Base-by-base conservation (phyloP, 2,113 vertebrate species). In the Clarias macrocephalus region DNA sequence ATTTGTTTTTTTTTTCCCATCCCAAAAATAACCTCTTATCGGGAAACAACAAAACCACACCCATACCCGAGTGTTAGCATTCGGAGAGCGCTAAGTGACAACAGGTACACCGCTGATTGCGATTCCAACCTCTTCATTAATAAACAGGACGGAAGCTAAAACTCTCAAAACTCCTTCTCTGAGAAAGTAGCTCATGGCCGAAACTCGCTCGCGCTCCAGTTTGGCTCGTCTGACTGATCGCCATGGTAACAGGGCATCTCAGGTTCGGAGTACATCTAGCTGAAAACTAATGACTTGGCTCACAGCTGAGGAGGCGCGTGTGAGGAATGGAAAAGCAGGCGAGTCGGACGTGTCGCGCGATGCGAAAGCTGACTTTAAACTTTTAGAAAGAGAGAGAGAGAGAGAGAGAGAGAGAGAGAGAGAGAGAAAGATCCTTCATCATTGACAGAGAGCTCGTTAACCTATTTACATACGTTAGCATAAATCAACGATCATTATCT, bases 211-310 rank as follows among this genome's bases (percentile, higher is more conserved):
- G 13, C 42, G 15, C 23, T 52, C 56, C 25, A 42, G 23, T 48
- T 63, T 65, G 33, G 37, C 9, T 59, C 48, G n/a, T 65, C 25
- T 18, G 37, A 25, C 33, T 23, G 10, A 79, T 85, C 76, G 57
- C 62, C 85, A 59, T 80, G 52, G 62, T 76, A 80, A 86, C 85
- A 86, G 28, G 63, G 52, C 63, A 59, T 37, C 48, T 86, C 28
- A n/a, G 63, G 57, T 80, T 42, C 30, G 3, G 62, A 80, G 42
- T 8, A 80, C 25, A 59, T 66, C 48, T 28, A 33, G 59, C 30
- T 25, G 85, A 56, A 57, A 30, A 57, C 2, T 0, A 63, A 81
- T 23, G 59, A 37, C 30, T 81, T 1, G 6, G 28, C 28, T 68
- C 48, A 18, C 48, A 57, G 52, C 63, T 16, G 37, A 79, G 84